Conservation (phyloP, 2,888 invertebrate genomes). For the Drosophila algonquin region DNA sequence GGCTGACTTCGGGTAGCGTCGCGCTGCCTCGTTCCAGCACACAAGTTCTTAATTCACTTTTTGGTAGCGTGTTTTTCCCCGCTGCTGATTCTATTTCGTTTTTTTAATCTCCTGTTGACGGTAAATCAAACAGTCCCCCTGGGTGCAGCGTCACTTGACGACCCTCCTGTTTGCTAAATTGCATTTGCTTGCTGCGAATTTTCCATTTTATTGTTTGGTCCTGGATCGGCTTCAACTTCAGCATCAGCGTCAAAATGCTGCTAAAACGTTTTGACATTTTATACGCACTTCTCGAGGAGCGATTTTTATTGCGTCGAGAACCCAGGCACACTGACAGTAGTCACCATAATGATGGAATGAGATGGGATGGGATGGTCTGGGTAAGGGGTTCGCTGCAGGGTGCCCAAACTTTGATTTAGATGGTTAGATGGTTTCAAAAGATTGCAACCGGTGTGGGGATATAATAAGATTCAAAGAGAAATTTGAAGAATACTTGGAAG, state of each 20-base stretch:
- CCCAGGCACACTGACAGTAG: conserved; percentile 4
- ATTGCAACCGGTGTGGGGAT: conserved; percentile 45
- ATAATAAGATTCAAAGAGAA: conserved; percentile 17
- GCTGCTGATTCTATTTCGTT: conserved; percentile 33
- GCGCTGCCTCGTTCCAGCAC: conserved; percentile 68
- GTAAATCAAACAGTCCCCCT: conserved; percentile 80
- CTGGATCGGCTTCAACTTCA: conserved; percentile 18
- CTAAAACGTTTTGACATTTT: conserved; percentile 80
- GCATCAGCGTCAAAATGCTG: conserved; percentile 54
- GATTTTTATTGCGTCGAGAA: conserved; percentile 65
- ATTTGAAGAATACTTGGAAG: neutral
- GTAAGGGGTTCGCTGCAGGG: conserved; percentile 66
- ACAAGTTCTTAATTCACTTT: conserved; percentile 79
- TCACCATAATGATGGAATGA: conserved; percentile 10
- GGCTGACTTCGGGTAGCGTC: conserved; percentile 43
- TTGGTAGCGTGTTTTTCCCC: conserved; percentile 53
- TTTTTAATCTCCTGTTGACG: conserved; percentile 80
- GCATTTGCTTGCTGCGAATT: conserved; percentile 64
- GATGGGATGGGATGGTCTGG: neutral
- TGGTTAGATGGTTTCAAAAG: conserved; percentile 44
- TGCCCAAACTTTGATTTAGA: conserved; percentile 65
- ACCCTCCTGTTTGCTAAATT: conserved; percentile 62
- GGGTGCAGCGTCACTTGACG: conserved; percentile 73
- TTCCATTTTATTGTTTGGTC: conserved; percentile 55
- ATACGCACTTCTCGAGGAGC: conserved; percentile 61